Base-by-base conservation (phyloP, 2,113 vertebrate species). In the Monopterus albus region DNA sequence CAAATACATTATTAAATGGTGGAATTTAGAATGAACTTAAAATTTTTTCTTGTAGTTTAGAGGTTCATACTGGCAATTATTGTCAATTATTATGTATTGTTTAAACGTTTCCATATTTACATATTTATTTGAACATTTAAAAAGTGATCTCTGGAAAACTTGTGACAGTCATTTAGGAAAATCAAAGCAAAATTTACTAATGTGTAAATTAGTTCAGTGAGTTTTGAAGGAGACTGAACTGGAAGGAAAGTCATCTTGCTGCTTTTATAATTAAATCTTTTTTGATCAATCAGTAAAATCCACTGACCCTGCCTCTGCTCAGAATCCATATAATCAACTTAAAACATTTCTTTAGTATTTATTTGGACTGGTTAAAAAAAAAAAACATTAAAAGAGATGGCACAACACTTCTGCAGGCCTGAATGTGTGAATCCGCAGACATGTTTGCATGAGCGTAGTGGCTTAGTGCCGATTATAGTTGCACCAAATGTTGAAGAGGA, bases 401-500 rank as follows among this genome's bases (percentile, higher is more conserved):
- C 83, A 70, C 76, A 75, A 90, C 89, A 89, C 88, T 78, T 87
- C 65, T 73, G 76, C 87, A 82, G 81, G 81, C 85, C 81, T 18
- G 51, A 89, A 91, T 67, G 87, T 91, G 88, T 90, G 89, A 90
- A 89, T 81, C 81, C 78, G 67, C 78, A 84, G 86, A 88, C 85
- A 84, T 83, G 86, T 86, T 82, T 90, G 84, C 85, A 90, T 81
- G 84, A 77, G 78, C 83, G 82, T 86, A 86, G 83, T 87, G 88
- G 86, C 89, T 90, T 69, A 74, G 69, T 85, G 87, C 87, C 86
- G 83, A 89, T 90, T 89, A 91, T 86, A 88, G 87, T 90, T 90
- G 81, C 90, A 91, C 90, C 89, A 90, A 90, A 88, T 91, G 85
- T 88, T 90, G 87, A 92, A 91, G 81, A 82, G 79, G 88, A 91